These are phyloP conservation scores for Caenorhabditis uteleia DNA, from an alignment of 2,888 invertebrate species.

Conservation along the genomic window DNA sequence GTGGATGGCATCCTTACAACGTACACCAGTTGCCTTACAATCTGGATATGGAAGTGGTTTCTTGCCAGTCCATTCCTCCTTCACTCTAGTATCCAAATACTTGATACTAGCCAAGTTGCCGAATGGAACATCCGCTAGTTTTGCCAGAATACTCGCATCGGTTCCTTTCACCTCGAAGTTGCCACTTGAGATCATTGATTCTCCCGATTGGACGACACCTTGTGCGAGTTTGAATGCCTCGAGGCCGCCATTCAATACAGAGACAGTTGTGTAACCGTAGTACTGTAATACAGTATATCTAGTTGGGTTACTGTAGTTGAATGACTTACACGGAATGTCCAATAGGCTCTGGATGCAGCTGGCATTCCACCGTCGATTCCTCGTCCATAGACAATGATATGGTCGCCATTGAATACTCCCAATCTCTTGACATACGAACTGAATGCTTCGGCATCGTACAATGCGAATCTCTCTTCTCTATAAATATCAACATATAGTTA, in stretches of 20 bases:
- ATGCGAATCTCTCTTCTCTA: slow-evolving; percentile 47
- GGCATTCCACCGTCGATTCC: slow-evolving; percentile 58
- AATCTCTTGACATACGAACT: slow-evolving; percentile 52
- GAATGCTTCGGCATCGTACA: slow-evolving; percentile 55
- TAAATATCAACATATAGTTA: too few relatives aligned
- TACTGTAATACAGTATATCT: too few relatives aligned
- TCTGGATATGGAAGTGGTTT: slow-evolving; percentile 35
- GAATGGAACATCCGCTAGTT: slow-evolving; percentile 30
- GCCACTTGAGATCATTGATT: slow-evolving; percentile 29
- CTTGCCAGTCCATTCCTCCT: slow-evolving; percentile 36
- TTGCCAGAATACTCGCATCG: slow-evolving; percentile 19
- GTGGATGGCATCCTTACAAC: slow-evolving; percentile 23
- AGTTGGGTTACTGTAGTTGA: too few relatives aligned
- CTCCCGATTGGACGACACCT: slow-evolving; percentile 33
- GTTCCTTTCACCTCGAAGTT: slow-evolving; percentile 28
- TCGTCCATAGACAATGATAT: slow-evolving; percentile 52
- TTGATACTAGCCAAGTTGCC: slow-evolving; percentile 29
- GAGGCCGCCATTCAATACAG: slow-evolving; percentile 53
- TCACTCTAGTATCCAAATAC: slow-evolving; percentile 29
- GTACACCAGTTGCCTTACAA: slow-evolving; percentile 10
- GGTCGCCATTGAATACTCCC: slow-evolving; percentile 55
- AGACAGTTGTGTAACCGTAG: slow-evolving; percentile 50
- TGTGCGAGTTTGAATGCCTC: slow-evolving; percentile 44
- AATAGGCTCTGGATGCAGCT: slow-evolving; percentile 51
- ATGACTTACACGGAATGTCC: slow-evolving; percentile 54